Percentiles rank a stretch among this genome's conserved stretches.
Conservation (phyloP, 2,888 invertebrate genomes). For the Euproctis similis region DNA sequence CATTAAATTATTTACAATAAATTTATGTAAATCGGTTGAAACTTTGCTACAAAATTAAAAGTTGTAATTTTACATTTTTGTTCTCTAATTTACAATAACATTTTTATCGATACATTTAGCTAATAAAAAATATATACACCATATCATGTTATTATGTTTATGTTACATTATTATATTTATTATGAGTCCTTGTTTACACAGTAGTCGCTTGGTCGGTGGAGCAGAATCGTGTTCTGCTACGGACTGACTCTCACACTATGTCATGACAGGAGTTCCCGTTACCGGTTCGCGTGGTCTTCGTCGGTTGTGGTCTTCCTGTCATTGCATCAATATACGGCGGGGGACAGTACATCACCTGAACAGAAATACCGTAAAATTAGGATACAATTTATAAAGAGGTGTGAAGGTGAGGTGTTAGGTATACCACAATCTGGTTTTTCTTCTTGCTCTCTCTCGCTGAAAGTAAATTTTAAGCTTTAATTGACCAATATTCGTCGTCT, state of each 20-base stretch:
- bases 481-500: too few species aligned
- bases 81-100: slow-evolving; percentile 16
- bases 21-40: background rate
- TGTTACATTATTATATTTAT: too few species aligned
- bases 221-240: slow-evolving; percentile 43
- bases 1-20: background rate
- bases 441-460: too few species aligned
- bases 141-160: too few species aligned
- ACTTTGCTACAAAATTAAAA: background rate
- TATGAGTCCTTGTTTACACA: slow-evolving; percentile 35
- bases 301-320: slow-evolving; percentile 70
- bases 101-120: slow-evolving; percentile 13
- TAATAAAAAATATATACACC: slow-evolving; percentile 18
- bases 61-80: background rate
- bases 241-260: slow-evolving; percentile 64
- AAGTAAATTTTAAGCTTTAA: too few species aligned
- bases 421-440: too few species aligned
- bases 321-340: slow-evolving; percentile 62
- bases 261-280: slow-evolving; percentile 80
- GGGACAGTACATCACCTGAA: slow-evolving; percentile 76
- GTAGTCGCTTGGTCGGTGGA: slow-evolving; percentile 48
- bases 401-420: too few species aligned
- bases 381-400: too few species aligned
- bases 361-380: too few species aligned
- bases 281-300: slow-evolving; percentile 82